Evolutionary conservation across 2,113 vertebrate species (phyloP), one percentile per base, ranked within the genome.

Genomic region (Hypanus sabinus): DNA sequence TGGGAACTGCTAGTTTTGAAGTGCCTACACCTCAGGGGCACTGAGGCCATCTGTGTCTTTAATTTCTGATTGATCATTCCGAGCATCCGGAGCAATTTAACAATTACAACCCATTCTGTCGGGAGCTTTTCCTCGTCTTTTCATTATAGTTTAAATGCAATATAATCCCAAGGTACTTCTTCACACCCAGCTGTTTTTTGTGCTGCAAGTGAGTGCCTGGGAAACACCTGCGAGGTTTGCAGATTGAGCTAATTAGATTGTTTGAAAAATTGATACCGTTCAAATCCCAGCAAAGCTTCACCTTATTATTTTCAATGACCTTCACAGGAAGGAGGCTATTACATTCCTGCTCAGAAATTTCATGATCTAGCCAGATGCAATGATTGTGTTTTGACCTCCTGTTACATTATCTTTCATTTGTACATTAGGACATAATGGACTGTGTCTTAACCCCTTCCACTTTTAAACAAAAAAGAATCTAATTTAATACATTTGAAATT

Each of bases 231-330:
- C 85, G 33, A 62, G 62, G 27, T 88, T 65, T 12, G 20, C 60
- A 90, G 60, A 90, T 90, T 18, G 16, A 65, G 60, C 85, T 90
- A 90, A 90, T 90, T 90, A 90, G 85, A 90, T 90, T 90, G 62
- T 65, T 68, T 90, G 30, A 36, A 68, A 90, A 65, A 90, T 90
- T 16, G 85, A 87, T n/a, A 90, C 85, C n/a, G 33, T 36, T 90
- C 85, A 90, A 90, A 36, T 90, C 85, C 85, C 85, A 90, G 30
- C 12, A 36, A 90, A 65, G 30, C 62, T 90, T 90, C 60, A 68
- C 12, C 16, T 68, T 90, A 79, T 65, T 60, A n/a, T 90, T 90
- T n/a, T 30, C 85, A 90, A 65, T 90, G 85, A 90, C 85, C 85
- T 90, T 90, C 85, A 90, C 30, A 65, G 30, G 60, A 90, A 90